Evolutionary conservation across 2,888 invertebrate species (phyloP).

Genomic region (Mimumesa dahlbomi): DNA sequence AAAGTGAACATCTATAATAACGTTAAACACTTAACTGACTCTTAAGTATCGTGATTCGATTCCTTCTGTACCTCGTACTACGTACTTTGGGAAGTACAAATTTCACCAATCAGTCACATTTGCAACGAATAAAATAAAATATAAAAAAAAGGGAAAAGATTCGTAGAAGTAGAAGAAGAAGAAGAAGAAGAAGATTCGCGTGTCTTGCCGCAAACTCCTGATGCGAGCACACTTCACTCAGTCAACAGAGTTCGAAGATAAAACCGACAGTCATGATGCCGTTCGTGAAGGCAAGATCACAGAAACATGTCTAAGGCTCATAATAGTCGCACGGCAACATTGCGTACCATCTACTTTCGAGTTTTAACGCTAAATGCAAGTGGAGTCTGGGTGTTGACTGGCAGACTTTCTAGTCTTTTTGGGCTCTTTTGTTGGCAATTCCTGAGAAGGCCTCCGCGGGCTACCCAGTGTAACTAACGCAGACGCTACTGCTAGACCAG

Average conservation of each 20-base stretch:
- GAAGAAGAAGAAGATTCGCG: slow-evolving; percentile 4
- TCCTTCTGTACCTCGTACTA: too few relatives aligned
- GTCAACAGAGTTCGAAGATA: slow-evolving; percentile 49
- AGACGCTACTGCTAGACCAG: slow-evolving; percentile 93
- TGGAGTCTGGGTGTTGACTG: slow-evolving; percentile 87
- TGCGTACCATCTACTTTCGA: slow-evolving; percentile 17
- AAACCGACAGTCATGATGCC: slow-evolving; percentile 33
- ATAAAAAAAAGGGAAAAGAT: neutral
- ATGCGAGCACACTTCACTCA: slow-evolving; percentile 44
- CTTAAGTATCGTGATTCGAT: slow-evolving; percentile 7
- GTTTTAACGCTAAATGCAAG: slow-evolving; percentile 76
- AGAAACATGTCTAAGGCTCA: slow-evolving; percentile 62
- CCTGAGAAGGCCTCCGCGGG: slow-evolving; percentile 87
- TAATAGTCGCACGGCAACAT: slow-evolving; percentile 38
- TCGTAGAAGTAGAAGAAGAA: neutral
- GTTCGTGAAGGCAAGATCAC: slow-evolving; percentile 59
- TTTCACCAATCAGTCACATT: slow-evolving; percentile 25
- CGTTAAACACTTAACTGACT: slow-evolving; percentile 24
- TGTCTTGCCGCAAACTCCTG: neutral
- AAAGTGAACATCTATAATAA: too few relatives aligned
- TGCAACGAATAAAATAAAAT: too few relatives aligned
- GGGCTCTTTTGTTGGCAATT: slow-evolving; percentile 83
- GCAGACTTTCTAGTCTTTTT: slow-evolving; percentile 84
- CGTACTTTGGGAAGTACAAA: too few relatives aligned
- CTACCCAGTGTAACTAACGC: slow-evolving; percentile 94